phyloP scores from a whole-genome alignment of 1,140 invertebrate species.

The Drosophila carrolli region DNA sequence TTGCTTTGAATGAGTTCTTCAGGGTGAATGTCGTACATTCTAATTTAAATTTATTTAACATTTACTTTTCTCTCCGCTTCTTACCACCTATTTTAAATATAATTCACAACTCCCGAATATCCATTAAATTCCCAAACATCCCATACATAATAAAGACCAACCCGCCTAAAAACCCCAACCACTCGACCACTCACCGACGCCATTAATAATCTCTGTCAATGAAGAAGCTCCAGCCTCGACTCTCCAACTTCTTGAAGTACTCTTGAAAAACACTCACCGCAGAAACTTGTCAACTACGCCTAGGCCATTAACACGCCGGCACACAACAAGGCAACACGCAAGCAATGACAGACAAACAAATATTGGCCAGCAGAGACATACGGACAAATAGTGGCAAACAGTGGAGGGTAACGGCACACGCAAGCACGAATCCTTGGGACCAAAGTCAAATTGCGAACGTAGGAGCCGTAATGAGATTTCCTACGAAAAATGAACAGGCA shows the following conservation, averaged over 20 bases:
- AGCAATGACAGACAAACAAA: conserved; percentile 18
- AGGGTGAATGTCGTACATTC: too few species aligned
- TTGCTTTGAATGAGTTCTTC: too few species aligned
- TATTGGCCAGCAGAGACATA: conserved; percentile 13
- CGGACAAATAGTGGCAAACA: conserved; percentile 36
- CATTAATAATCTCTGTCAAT: conserved; percentile 74
- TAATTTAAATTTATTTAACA: too few species aligned
- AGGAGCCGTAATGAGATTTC: conserved; percentile 9
- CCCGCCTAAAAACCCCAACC: conserved; percentile 2
- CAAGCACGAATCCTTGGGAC: conserved; percentile 53
- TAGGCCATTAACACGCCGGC: conserved; percentile 74
- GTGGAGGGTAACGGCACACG: conserved; percentile 38
- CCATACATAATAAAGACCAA: background rate
- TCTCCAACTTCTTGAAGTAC: conserved; percentile 36
- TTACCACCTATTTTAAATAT: too few species aligned
- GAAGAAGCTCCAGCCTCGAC: conserved; percentile 18
- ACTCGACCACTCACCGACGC: conserved; percentile 6
- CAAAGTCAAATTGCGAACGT: conserved; percentile 61
- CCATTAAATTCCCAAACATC: background rate
- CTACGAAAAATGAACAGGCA: conserved; percentile 4
- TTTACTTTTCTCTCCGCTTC: too few species aligned
- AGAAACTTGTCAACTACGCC: conserved; percentile 74
- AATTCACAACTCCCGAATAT: background rate
- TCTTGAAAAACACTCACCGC: conserved; percentile 54
- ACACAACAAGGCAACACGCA: conserved; percentile 31